phyloP scores from a whole-genome alignment of 2,888 invertebrate genomes.

The Nephrocerus scutellatus region DNA sequence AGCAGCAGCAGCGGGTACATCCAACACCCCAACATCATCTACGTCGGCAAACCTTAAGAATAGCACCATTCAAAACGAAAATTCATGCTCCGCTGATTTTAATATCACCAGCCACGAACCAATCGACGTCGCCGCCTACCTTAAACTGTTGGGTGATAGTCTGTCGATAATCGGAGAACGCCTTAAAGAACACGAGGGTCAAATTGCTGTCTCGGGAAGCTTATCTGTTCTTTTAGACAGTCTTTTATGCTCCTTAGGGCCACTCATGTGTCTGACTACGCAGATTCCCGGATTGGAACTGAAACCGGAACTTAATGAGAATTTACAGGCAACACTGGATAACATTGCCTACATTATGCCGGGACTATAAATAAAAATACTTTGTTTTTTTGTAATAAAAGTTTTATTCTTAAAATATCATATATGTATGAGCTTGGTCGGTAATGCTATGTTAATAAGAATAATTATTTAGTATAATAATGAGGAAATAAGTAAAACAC shows the following conservation, averaged over 20 bases:
- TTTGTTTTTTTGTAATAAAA: too few species aligned
- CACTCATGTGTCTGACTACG: conserved; percentile 77
- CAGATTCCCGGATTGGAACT: conserved; percentile 71
- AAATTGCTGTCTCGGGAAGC: conserved; percentile 91
- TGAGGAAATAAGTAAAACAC: too few species aligned
- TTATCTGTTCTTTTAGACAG: conserved; percentile 89
- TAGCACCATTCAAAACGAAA: conserved; percentile 20
- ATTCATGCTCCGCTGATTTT: conserved; percentile 46
- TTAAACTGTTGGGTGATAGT: conserved; percentile 87
- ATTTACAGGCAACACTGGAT: conserved; percentile 66
- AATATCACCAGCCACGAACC: conserved; percentile 70
- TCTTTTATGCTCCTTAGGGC: conserved; percentile 82
- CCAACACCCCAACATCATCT: conserved; percentile 1
- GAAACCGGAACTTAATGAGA: conserved; percentile 54
- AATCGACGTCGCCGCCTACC: conserved; percentile 86
- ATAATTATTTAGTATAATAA: too few species aligned
- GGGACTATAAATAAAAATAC: conserved; percentile 61
- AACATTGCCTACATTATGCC: conserved; percentile 95
- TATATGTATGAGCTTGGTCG: too few species aligned
- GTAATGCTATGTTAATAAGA: too few species aligned
- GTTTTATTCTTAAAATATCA: too few species aligned
- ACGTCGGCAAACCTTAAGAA: conserved; percentile 6
- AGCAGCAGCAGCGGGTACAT: conserved; percentile 27
- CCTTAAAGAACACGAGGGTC: conserved; percentile 90
- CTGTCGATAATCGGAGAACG: conserved; percentile 88